Percentiles rank a stretch among this genome's conserved stretches.
Conservation (phyloP, 2,113 vertebrate species). For the Anhinga rufa region DNA sequence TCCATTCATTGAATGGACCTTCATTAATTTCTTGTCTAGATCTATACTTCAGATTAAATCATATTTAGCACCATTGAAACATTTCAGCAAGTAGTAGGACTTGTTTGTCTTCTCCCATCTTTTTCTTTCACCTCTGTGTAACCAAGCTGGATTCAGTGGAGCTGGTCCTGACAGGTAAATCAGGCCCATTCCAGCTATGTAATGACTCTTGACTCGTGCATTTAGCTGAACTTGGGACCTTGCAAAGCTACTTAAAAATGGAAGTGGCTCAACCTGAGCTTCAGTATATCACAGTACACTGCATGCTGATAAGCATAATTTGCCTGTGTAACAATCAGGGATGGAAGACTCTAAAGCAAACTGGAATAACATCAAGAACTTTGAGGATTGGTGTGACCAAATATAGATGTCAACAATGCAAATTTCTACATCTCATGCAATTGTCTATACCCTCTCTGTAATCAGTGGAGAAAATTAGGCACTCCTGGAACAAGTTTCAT, state of each 20-base stretch:
- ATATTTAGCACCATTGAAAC: neutral
- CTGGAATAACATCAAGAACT: neutral
- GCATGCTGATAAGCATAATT: neutral
- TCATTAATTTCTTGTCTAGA: neutral
- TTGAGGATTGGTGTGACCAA: neutral
- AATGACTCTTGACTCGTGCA: neutral
- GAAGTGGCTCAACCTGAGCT: neutral
- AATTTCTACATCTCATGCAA: neutral
- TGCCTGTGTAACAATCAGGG: neutral
- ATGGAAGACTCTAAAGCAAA: neutral
- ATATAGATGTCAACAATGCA: neutral
- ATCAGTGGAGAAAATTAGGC: neutral
- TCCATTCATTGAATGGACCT: neutral
- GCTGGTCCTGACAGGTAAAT: slow-evolving; percentile 36
- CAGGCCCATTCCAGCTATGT: neutral
- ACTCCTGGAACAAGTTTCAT: neutral
- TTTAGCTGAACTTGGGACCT: slow-evolving; percentile 5
- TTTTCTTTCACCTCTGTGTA: neutral
- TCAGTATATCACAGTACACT: neutral
- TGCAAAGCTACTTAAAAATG: slow-evolving; percentile 8
- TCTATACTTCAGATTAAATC: neutral
- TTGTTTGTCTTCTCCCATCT: neutral
- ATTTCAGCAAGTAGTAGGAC: neutral
- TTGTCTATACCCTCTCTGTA: neutral
- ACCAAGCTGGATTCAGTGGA: neutral